Percentiles rank a stretch among this genome's conserved stretches.
Conservation (phyloP, 1,140 invertebrate species). For the Leptonema lineaticorne region DNA sequence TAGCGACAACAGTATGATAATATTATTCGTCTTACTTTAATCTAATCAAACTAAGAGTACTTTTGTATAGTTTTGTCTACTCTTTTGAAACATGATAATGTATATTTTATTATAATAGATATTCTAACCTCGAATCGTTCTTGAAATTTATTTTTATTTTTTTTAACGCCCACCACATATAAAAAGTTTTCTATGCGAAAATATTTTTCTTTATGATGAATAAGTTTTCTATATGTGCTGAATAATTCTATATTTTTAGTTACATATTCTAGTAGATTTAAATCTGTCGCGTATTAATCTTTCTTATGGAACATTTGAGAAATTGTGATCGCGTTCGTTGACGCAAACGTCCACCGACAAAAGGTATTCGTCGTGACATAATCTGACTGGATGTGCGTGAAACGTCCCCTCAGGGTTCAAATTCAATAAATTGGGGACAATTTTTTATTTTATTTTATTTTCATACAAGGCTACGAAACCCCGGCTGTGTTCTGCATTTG, state of each 20-base stretch:
- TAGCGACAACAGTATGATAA: too few species aligned
- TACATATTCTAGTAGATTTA: too few species aligned
- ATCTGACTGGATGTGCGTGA: conserved; percentile 41
- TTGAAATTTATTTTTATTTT: too few species aligned
- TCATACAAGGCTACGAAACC: background rate
- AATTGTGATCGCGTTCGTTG: conserved; percentile 19
- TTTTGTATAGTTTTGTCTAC: too few species aligned
- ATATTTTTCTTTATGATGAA: too few species aligned
- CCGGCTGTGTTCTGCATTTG: conserved; percentile 9
- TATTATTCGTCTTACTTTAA: too few species aligned
- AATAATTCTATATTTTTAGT: too few species aligned
- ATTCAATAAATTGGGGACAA: conserved; percentile 39
- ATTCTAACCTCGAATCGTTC: background rate
- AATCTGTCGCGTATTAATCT: background rate
- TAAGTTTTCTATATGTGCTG: too few species aligned
- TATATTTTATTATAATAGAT: background rate
- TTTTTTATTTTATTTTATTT: conserved; percentile 24
- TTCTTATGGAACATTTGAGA: conserved; percentile 5
- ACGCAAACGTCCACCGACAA: conserved; percentile 18
- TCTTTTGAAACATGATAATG: too few species aligned
- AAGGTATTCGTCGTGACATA: conserved; percentile 31
- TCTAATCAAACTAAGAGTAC: too few species aligned
- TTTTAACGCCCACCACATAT: too few species aligned
- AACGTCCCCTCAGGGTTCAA: conserved; percentile 34
- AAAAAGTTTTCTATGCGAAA: too few species aligned